Percentiles rank a stretch among this genome's conserved stretches.
These are phyloP conservation scores for Helogale parvula DNA, from an alignment of 2,113 vertebrate species.

Conservation along the genomic window DNA sequence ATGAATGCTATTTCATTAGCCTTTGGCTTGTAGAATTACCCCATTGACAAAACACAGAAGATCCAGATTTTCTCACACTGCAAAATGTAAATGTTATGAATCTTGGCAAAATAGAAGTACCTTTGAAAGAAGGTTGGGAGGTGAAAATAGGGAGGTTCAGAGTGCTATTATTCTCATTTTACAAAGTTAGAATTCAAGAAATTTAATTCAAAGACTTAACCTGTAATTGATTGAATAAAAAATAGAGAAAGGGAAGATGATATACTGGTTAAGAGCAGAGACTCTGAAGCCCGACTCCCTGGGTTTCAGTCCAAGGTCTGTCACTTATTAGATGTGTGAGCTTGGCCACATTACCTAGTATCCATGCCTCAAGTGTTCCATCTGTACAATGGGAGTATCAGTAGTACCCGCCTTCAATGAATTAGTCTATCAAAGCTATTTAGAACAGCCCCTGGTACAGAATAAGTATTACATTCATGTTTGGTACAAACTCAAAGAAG, in stretches of 20 bases:
- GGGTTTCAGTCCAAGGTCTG: not conserved
- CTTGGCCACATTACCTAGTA: not conserved
- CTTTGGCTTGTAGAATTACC: not conserved
- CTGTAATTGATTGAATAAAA: not conserved
- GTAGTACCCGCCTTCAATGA: not conserved
- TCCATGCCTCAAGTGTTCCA: not conserved
- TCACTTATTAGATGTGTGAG: not conserved
- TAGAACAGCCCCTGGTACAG: not conserved
- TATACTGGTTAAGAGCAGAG: not conserved
- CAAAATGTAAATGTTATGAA: not conserved
- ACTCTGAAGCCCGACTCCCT: not conserved
- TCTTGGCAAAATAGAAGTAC: constrained; percentile 13
- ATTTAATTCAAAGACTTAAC: not conserved
- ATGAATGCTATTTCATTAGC: not conserved
- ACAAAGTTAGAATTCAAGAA: not conserved
- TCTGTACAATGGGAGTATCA: not conserved
- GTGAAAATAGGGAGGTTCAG: not conserved
- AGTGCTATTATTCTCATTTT: not conserved
- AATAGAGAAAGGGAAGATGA: not conserved
- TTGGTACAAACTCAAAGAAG: not conserved
- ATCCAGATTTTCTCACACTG: not conserved
- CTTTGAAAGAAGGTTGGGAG: not conserved
- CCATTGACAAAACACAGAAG: not conserved
- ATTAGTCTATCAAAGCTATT: not conserved
- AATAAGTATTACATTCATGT: not conserved